Conservation (phyloP, 2,113 vertebrate genomes). For the Neotragus pygmaeus region DNA sequence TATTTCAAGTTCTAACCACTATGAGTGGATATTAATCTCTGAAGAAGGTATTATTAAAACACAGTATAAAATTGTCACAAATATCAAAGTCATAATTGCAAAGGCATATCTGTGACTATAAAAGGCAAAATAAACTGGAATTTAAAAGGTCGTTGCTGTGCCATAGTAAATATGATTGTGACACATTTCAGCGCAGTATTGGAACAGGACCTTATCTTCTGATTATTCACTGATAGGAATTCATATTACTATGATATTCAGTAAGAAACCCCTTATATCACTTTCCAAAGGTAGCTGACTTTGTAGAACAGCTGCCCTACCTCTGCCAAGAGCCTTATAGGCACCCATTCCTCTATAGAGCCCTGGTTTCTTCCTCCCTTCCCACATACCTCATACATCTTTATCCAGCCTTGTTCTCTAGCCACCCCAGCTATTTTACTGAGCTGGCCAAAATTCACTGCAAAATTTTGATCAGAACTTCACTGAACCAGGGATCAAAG, state of each 20-base stretch:
- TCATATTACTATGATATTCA: conserved; percentile 16
- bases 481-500: not conserved
- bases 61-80: conserved; percentile 23
- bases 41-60: conserved; percentile 50
- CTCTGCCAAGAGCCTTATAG: not conserved
- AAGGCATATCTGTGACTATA: not conserved
- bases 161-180: not conserved
- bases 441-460: not conserved
- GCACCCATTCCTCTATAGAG: not conserved
- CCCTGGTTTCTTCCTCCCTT: not conserved
- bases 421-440: not conserved
- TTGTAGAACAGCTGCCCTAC: not conserved
- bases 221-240: not conserved
- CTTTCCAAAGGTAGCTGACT: not conserved
- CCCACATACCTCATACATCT: no score
- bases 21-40: conserved; percentile 45
- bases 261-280: not conserved
- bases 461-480: conserved; percentile 4
- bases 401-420: not conserved
- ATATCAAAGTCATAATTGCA: conserved; percentile 34
- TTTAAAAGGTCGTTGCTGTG: not conserved
- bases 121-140: conserved; percentile 34
- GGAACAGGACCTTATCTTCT: not conserved
- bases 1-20: conserved; percentile 51
- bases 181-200: not conserved